Evolutionary conservation across 2,113 vertebrate genomes (phyloP).

Genomic region (Mesitornis unicolor): DNA sequence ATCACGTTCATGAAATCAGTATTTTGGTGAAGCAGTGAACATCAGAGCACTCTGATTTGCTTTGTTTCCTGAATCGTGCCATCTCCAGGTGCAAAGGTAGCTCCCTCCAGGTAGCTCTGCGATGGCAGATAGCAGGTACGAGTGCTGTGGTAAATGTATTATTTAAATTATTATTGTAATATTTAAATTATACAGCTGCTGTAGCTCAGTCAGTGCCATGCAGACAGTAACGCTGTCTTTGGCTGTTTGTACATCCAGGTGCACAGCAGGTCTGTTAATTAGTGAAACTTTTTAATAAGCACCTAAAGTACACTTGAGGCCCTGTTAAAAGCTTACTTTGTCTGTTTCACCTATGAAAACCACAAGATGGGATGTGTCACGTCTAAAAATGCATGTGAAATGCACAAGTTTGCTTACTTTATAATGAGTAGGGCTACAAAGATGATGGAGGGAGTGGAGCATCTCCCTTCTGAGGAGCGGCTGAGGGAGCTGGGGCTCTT

Average conservation of each 20-base stretch:
- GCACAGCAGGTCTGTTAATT: background rate
- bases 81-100: background rate
- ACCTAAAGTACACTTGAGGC: background rate
- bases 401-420: background rate
- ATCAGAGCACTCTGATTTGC: background rate
- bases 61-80: background rate
- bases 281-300: conserved; percentile 19
- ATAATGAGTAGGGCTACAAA: too few relatives aligned
- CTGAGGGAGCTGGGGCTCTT: too few relatives aligned
- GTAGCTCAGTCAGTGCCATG: background rate
- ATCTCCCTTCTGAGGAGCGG: too few relatives aligned
- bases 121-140: background rate
- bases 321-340: background rate
- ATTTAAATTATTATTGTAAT: background rate
- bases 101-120: background rate
- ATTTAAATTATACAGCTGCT: background rate
- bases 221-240: conserved; percentile 7
- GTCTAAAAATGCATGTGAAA: background rate
- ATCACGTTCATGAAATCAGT: background rate
- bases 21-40: background rate
- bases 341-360: background rate
- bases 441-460: too few relatives aligned
- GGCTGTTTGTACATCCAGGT: background rate
- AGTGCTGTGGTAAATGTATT: background rate
- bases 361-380: background rate